Base-by-base conservation (phyloP, 2,797 vertebrate species). In the Nasua narica region DNA sequence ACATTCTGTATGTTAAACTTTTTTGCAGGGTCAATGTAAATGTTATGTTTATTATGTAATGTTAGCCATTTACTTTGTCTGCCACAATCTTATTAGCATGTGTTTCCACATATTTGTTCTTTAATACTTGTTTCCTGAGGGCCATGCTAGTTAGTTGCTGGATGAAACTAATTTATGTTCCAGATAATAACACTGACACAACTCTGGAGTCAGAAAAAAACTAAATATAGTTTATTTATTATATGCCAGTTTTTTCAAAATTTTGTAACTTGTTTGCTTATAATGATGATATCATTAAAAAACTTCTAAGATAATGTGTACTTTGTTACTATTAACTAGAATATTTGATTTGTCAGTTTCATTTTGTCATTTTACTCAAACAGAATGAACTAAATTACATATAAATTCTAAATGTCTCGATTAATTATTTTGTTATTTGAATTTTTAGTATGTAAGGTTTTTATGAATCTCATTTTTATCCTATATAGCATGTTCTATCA, bases 381-480 rank as follows among this genome's bases (percentile, higher is more conserved):
- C 21, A 84, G 37, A 72, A 56, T 92, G 32, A 91, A 79, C 86
- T 94, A 87, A 92, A 87, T 81, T 93, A 91, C 9, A 69, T 89
- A 40, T 52, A 50, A 72, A 81, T 46, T 74, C 35, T 2, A 93
- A 96, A n/a, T 74, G 6, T 67, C 78, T 86, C 87, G 3, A 62
- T 54, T 95, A 52, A 62, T 37, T 95, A 52, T 46, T 92, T 70
- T 96, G 25, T 52, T 87, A 43, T 88, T 91, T 85, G 4, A 56
- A 72, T 77, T 95, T 82, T 78, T 62, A 52, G 3, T 86, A 70
- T 69, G 65, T 94, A 81, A 60, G 18, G 69, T 90, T 78, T 65
- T 60, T 67, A 35, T 35, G 8, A 86, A 50, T 95, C 48, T 97
- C 21, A 72, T 54, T 79, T 83, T 88, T 88, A 86, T 94, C 43